phyloP scores from a whole-genome alignment of 2,888 invertebrate species.

The Heliconius cydno region DNA sequence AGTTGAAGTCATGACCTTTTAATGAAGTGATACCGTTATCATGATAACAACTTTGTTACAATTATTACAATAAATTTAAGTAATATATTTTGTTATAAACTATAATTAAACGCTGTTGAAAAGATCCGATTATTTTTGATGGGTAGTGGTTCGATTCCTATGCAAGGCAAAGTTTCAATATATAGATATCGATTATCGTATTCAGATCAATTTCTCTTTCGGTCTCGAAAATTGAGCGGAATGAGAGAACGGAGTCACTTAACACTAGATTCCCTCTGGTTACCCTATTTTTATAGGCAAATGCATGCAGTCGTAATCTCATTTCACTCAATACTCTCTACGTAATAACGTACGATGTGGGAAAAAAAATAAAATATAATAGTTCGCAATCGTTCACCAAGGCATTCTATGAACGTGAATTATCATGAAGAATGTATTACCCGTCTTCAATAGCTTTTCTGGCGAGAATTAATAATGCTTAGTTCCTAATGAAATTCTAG shows the following conservation, averaged over 20 bases:
- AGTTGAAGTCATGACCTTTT: not conserved
- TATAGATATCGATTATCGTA: not conserved
- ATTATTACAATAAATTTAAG: not conserved
- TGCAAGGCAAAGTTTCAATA: not conserved
- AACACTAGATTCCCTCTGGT: too few species aligned
- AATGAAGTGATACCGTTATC: not conserved
- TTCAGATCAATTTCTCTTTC: not conserved
- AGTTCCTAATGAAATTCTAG: conserved; percentile 20
- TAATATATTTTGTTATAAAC: not conserved
- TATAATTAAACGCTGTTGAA: not conserved
- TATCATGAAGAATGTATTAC: conserved; percentile 17
- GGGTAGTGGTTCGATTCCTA: not conserved
- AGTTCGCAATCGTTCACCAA: not conserved
- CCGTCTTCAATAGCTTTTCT: conserved; percentile 12
- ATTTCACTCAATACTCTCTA: not conserved
- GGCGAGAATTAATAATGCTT: conserved; percentile 16
- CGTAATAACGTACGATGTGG: not conserved
- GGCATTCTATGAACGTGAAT: not conserved
- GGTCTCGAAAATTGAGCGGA: not conserved
- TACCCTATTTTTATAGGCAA: not conserved
- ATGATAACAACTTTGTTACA: not conserved
- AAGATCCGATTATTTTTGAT: not conserved
- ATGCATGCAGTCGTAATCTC: not conserved
- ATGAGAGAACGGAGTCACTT: not conserved
- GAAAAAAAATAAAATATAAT: not conserved